Conservation (phyloP, 2,797 vertebrate genomes). For the Lepus oiostolus region DNA sequence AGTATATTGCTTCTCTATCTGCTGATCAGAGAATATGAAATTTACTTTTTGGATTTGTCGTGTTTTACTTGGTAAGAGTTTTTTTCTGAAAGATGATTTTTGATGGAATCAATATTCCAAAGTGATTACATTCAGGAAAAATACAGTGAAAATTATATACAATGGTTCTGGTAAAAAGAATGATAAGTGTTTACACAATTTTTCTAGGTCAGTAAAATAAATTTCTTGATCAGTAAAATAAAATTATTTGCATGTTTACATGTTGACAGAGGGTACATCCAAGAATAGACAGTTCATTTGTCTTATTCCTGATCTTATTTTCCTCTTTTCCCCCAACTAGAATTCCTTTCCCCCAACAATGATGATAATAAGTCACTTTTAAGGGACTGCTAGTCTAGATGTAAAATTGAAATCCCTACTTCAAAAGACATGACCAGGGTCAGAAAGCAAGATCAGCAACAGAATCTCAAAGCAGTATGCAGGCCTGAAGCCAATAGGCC, state of each 20-base stretch:
- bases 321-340: not conserved
- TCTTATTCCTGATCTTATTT: not conserved
- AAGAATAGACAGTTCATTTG: not conserved
- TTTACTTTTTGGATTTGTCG: constrained; percentile 29
- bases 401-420: constrained; percentile 9
- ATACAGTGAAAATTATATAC: constrained; percentile 3
- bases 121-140: constrained; percentile 36
- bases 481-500: not conserved
- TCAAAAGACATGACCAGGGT: not conserved
- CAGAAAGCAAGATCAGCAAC: not conserved
- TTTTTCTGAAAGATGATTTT: constrained; percentile 45
- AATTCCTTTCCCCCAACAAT: not conserved
- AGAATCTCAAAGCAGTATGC: not conserved
- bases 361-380: not conserved
- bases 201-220: constrained; percentile 11
- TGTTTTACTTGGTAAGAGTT: not conserved
- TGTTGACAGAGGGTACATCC: not conserved
- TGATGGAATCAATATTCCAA: constrained; percentile 37
- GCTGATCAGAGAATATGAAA: not conserved
- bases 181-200: not conserved
- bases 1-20: not conserved
- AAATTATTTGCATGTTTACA: not conserved
- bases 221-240: constrained; percentile 22
- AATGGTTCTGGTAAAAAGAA: not conserved
- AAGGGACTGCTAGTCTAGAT: not conserved